phyloP scores from a whole-genome alignment of 2,797 vertebrate species.

The Eidolon dupreanum region DNA sequence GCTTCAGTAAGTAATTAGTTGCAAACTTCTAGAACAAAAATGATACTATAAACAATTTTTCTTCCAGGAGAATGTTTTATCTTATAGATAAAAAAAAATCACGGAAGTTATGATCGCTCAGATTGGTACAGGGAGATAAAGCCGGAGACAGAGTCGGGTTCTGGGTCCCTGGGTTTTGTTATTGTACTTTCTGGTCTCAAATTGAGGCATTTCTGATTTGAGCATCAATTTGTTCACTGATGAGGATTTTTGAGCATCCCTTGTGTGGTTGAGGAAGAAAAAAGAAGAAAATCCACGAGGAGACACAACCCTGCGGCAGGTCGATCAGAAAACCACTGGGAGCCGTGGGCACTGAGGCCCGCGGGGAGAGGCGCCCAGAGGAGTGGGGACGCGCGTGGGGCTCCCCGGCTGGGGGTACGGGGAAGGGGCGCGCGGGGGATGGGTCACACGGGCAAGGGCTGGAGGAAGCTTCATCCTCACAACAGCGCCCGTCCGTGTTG shows the following conservation, averaged over 20 bases:
- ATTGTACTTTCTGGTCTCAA: not conserved
- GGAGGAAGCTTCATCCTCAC: accelerated
- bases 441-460: accelerated
- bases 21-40: no score
- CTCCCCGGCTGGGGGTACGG: not conserved
- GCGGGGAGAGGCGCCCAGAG: not conserved
- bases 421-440: no score
- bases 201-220: not conserved
- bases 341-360: accelerated
- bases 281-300: accelerated
- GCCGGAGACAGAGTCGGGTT: accelerated
- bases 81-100: not conserved
- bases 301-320: accelerated
- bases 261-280: accelerated
- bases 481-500: accelerated
- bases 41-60: no score
- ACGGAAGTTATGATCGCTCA: not conserved
- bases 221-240: not conserved
- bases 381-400: not conserved
- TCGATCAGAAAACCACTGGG: no score
- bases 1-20: no score
- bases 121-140: accelerated
- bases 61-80: no score
- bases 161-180: no score
- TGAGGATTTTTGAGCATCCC: no score